Evolutionary conservation across 92 coral and sea anemone species (phyloP).

Genomic region (Zoanthus sociatus): DNA sequence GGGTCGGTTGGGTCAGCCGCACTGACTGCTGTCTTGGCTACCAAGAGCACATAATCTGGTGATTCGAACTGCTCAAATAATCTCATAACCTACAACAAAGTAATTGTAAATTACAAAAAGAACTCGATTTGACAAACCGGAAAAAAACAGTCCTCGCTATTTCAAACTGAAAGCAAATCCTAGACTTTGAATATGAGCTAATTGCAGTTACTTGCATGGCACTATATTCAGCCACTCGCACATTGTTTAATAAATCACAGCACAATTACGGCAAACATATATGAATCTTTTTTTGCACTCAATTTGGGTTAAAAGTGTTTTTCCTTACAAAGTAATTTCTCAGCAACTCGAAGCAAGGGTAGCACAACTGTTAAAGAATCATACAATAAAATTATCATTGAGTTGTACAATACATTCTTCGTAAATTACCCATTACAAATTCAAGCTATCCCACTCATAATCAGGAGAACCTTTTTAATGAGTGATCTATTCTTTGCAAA

Average conservation of each 20-base stretch:
- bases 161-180: neutral
- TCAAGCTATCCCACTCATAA: too few relatives aligned
- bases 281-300: too few relatives aligned
- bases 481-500: too few relatives aligned
- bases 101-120: neutral
- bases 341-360: too few relatives aligned
- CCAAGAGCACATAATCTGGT: slow-evolving; percentile 83
- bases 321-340: too few relatives aligned
- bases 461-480: too few relatives aligned
- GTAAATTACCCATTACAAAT: too few relatives aligned
- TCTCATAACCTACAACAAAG: slow-evolving; percentile 79
- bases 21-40: slow-evolving; percentile 88
- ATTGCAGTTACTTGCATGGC: neutral
- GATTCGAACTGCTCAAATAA: slow-evolving; percentile 98
- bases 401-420: too few relatives aligned
- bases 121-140: neutral
- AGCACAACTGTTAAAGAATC: too few relatives aligned
- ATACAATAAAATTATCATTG: too few relatives aligned
- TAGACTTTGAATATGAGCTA: neutral
- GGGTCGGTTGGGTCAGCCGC: slow-evolving; percentile 81
- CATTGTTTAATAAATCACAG: neutral
- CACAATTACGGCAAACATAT: neutral
- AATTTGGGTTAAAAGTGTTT: too few relatives aligned
- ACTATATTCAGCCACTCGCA: neutral
- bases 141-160: neutral